phyloP scores from a whole-genome alignment of 2,113 vertebrate genomes.

The Symphodus melops region DNA sequence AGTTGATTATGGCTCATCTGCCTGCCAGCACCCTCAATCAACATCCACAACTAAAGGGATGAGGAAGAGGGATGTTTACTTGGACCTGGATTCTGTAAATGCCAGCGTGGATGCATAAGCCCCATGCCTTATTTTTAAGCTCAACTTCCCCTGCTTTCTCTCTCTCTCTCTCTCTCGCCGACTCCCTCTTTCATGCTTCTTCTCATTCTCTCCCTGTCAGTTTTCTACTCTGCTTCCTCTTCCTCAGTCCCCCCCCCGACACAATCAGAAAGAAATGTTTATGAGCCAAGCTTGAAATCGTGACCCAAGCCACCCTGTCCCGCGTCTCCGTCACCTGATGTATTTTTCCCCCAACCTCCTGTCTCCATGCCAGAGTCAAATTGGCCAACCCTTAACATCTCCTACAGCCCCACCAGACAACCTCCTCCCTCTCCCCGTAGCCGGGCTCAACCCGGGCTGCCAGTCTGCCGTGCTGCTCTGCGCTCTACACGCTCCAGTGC shows the following conservation, averaged over 20 bases:
- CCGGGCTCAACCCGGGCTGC: slow-evolving; percentile 68
- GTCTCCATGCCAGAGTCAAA: slow-evolving; percentile 73
- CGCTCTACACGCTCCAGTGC: slow-evolving; percentile 80
- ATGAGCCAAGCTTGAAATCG: slow-evolving; percentile 63
- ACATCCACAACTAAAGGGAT: slow-evolving; percentile 69
- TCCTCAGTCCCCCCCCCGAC: slow-evolving; percentile 36
- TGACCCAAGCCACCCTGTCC: slow-evolving; percentile 69
- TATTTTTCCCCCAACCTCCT: slow-evolving; percentile 70
- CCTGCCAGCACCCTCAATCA: slow-evolving; percentile 73
- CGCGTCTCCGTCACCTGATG: slow-evolving; percentile 61
- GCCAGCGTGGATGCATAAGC: slow-evolving; percentile 66
- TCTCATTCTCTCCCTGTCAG: slow-evolving; percentile 65
- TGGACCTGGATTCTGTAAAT: slow-evolving; percentile 64
- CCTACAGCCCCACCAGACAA: slow-evolving; percentile 65
- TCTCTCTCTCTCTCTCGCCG: slow-evolving; percentile 33
- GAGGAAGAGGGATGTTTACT: slow-evolving; percentile 66
- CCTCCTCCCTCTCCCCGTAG: slow-evolving; percentile 57
- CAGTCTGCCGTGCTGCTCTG: slow-evolving; percentile 68
- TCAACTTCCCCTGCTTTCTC: slow-evolving; percentile 47
- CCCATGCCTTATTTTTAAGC: slow-evolving; percentile 66
- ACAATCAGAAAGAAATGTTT: slow-evolving; percentile 70
- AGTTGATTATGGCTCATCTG: slow-evolving; percentile 79
- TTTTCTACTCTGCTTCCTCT: slow-evolving; percentile 45
- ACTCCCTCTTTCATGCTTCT: slow-evolving; percentile 35
- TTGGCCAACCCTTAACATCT: slow-evolving; percentile 72